Percentiles rank a stretch among this genome's conserved stretches.
phyloP scores from a whole-genome alignment of 2,113 vertebrate genomes.

The Sisor rabdophorus region DNA sequence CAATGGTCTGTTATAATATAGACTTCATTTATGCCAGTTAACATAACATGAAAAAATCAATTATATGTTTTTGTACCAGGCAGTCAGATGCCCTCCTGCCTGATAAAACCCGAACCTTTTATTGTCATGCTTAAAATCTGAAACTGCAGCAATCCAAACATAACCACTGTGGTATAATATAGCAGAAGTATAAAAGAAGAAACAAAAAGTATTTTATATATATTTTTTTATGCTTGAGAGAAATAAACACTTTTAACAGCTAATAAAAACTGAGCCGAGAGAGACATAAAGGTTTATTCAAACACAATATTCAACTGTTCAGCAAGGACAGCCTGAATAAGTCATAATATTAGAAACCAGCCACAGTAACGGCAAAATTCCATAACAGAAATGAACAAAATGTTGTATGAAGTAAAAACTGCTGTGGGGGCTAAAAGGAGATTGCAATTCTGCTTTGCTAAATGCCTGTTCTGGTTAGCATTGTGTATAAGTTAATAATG shows the following conservation, averaged over 20 bases:
- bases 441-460: not conserved
- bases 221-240: not conserved
- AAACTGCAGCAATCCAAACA: not conserved
- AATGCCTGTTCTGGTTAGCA: not conserved
- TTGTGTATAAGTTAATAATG: not conserved
- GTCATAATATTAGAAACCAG: not conserved
- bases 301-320: not conserved
- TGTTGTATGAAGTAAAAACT: not conserved
- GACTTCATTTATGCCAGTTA: too few species aligned
- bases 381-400: not conserved
- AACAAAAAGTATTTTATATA: not conserved
- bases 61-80: too few species aligned
- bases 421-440: not conserved
- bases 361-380: not conserved
- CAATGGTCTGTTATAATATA: too few species aligned
- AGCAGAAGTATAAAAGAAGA: not conserved
- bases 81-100: too few species aligned
- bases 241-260: not conserved
- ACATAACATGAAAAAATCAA: too few species aligned
- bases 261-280: not conserved
- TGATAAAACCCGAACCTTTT: too few species aligned
- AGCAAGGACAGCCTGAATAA: not conserved
- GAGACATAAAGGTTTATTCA: not conserved
- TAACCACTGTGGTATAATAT: not conserved
- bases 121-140: too few species aligned